These are phyloP conservation scores for Hyppa rectilinea DNA, from an alignment of 2,888 invertebrate species.

Conservation along the genomic window DNA sequence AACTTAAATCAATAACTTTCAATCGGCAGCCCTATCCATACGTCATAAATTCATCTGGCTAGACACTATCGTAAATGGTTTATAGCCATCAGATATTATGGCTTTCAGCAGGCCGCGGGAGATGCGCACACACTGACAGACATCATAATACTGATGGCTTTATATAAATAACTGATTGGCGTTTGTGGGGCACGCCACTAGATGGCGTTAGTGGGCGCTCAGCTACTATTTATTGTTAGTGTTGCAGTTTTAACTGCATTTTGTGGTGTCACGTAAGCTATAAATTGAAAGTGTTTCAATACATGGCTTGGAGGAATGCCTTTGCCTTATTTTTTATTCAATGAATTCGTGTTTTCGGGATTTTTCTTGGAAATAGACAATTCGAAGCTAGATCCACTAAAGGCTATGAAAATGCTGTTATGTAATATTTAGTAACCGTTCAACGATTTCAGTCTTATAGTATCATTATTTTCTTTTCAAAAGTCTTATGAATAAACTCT, in stretches of 20 bases:
- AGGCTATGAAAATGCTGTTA: neutral
- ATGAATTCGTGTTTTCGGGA: constrained; percentile 23
- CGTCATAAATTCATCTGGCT: constrained; percentile 78
- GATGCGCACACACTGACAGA: constrained; percentile 62
- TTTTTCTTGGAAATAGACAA: constrained; percentile 1
- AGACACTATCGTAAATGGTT: constrained; percentile 83
- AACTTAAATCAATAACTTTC: constrained; percentile 53
- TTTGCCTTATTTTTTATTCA: constrained; percentile 47
- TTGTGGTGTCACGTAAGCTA: constrained; percentile 47
- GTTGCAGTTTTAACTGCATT: constrained; percentile 49
- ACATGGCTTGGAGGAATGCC: constrained; percentile 43
- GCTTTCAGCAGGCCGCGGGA: constrained; percentile 69
- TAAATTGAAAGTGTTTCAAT: constrained; percentile 47
- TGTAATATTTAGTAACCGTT: neutral
- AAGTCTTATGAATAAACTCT: too few relatives aligned
- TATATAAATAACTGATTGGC: constrained; percentile 53
- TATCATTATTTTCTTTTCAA: neutral
- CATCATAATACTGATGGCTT: constrained; percentile 56
- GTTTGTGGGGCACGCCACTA: constrained; percentile 39
- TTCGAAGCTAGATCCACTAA: neutral
- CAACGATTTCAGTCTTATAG: neutral
- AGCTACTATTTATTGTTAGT: constrained; percentile 42
- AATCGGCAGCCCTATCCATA: constrained; percentile 60
- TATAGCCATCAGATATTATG: constrained; percentile 79
- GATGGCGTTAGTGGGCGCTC: constrained; percentile 48